These are phyloP conservation scores for Protobothrops mucrosquamatus DNA, from an alignment of 2,113 vertebrate genomes.

Conservation along the genomic window DNA sequence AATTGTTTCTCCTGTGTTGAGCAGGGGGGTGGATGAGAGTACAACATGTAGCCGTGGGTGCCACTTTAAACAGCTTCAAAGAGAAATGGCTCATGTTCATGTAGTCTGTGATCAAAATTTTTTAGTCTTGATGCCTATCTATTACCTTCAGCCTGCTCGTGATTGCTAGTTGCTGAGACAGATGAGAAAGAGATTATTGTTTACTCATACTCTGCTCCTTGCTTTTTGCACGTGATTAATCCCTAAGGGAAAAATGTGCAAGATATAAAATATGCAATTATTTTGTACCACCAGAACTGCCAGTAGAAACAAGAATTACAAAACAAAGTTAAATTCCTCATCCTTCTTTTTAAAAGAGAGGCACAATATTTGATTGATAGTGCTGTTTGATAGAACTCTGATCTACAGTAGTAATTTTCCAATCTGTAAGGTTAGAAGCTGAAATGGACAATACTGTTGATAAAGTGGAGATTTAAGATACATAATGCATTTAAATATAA, in stretches of 20 bases:
- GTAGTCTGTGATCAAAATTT: background rate
- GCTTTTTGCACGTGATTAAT: background rate
- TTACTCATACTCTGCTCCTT: background rate
- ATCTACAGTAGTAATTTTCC: background rate
- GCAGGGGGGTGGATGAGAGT: too few species aligned
- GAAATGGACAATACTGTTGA: background rate
- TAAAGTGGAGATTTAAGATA: background rate
- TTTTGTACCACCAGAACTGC: background rate
- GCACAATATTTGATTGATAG: background rate
- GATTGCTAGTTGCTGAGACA: background rate
- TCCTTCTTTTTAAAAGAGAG: background rate
- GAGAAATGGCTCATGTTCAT: background rate
- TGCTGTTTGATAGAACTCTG: background rate
- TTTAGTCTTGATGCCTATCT: background rate
- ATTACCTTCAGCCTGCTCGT: background rate
- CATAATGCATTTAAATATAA: background rate
- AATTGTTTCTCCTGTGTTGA: too few species aligned
- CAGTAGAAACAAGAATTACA: background rate
- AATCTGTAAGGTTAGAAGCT: background rate
- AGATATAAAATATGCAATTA: background rate
- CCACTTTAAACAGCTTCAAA: background rate
- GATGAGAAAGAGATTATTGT: background rate
- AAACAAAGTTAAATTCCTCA: too few species aligned
- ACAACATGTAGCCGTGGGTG: background rate
- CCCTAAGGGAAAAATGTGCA: background rate